A percentile compares a stretch with the other conserved stretches of the same genome.
Evolutionary conservation across 2,797 vertebrate genomes (phyloP).

Genomic region (Notolepis coatsorum): DNA sequence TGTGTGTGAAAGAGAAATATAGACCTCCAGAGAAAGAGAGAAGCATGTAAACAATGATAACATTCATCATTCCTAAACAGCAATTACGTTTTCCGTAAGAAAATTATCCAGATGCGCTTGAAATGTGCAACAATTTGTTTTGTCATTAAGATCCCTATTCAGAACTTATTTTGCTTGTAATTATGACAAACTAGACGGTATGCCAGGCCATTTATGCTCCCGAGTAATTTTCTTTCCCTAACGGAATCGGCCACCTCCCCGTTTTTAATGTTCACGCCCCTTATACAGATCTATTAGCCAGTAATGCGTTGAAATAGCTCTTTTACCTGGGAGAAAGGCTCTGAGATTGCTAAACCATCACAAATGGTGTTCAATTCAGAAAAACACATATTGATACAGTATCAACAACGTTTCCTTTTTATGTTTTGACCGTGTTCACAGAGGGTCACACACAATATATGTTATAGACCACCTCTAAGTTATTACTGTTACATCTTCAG

Average conservation of each 20-base stretch:
- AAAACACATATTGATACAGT: too few species aligned
- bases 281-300: constrained; percentile 49
- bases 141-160: constrained; percentile 78
- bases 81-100: constrained; percentile 76
- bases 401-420: too few species aligned
- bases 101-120: constrained; percentile 79
- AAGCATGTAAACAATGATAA: constrained; percentile 38
- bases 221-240: constrained; percentile 69
- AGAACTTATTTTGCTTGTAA: constrained; percentile 74
- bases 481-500: too few species aligned
- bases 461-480: neutral
- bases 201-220: constrained; percentile 67
- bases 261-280: constrained; percentile 64
- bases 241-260: constrained; percentile 53
- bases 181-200: constrained; percentile 73
- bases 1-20: too few species aligned
- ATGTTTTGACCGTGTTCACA: neutral
- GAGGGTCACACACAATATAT: too few species aligned
- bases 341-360: constrained; percentile 24
- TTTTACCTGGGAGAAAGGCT: constrained; percentile 42
- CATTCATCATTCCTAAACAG: constrained; percentile 62
- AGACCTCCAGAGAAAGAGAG: too few species aligned
- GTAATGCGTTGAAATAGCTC: constrained; percentile 41
- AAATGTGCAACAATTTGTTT: constrained; percentile 81
- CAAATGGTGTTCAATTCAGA: too few species aligned